phyloP scores from a whole-genome alignment of 1,140 invertebrate genomes.

The Vollenhovia emeryi region DNA sequence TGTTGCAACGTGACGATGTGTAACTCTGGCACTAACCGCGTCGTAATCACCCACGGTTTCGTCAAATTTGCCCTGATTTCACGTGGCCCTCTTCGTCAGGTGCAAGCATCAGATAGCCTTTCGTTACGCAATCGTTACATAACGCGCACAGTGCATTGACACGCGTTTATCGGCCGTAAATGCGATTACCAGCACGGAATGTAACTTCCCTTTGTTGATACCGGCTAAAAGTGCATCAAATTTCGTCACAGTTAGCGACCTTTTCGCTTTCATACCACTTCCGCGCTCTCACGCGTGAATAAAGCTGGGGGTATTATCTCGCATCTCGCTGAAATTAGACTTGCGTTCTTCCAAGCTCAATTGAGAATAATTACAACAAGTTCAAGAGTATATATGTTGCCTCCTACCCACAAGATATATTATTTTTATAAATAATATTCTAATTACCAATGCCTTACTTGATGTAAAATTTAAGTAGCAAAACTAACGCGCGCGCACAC shows the following conservation, averaged over 20 bases:
- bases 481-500: background rate
- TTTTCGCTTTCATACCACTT: conserved; percentile 33
- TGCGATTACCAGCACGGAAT: conserved; percentile 43
- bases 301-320: conserved; percentile 13
- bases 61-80: conserved; percentile 54
- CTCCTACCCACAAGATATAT: background rate
- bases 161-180: conserved; percentile 38
- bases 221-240: conserved; percentile 40
- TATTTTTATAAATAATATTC: background rate
- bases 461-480: background rate
- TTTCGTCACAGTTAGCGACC: conserved; percentile 21
- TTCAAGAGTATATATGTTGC: background rate
- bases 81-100: conserved; percentile 30
- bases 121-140: conserved; percentile 46
- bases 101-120: conserved; percentile 36
- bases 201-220: conserved; percentile 55
- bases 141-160: conserved; percentile 10
- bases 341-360: background rate
- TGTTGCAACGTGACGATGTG: conserved; percentile 51
- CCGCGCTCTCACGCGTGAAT: background rate
- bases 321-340: background rate
- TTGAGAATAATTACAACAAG: background rate
- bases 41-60: conserved; percentile 50
- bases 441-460: no score
- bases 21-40: conserved; percentile 41